A percentile compares a stretch with the other conserved stretches of the same genome.
Evolutionary conservation across 2,113 vertebrate genomes (phyloP).

Genomic region (Potamarius usumacintae): DNA sequence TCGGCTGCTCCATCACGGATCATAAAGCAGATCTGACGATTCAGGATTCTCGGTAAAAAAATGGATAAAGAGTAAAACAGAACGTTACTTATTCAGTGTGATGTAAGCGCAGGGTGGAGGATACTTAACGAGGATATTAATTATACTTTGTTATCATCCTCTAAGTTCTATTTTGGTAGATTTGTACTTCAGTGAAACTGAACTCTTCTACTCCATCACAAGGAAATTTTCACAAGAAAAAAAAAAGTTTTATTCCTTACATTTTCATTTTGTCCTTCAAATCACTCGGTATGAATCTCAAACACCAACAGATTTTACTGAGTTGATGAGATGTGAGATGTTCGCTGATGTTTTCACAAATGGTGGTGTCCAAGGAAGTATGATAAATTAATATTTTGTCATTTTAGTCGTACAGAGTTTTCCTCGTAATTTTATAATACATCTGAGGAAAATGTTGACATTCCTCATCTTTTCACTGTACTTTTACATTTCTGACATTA

Average conservation of each 20-base stretch:
- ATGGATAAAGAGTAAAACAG: conserved; percentile 2
- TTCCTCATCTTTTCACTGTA: no score
- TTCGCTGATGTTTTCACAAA: no score
- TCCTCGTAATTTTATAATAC: no score
- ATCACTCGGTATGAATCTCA: background rate
- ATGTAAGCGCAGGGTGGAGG: background rate
- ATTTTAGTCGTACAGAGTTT: no score
- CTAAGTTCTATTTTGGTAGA: background rate
- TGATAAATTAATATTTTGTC: no score
- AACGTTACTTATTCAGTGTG: background rate
- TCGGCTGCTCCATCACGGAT: background rate
- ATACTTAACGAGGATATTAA: background rate
- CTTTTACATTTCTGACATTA: no score
- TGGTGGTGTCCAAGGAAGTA: no score
- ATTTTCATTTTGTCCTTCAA: background rate
- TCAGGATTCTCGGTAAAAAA: background rate
- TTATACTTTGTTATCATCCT: no score
- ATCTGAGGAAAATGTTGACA: no score
- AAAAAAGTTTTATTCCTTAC: background rate
- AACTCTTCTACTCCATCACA: no score
- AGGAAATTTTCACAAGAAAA: background rate
- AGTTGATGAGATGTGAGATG: no score
- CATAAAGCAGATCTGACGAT: conserved; percentile 12
- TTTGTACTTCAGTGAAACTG: background rate
- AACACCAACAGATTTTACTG: background rate